These are phyloP conservation scores for Uloborus diversus DNA, from an alignment of 1,140 invertebrate species.

Conservation along the genomic window DNA sequence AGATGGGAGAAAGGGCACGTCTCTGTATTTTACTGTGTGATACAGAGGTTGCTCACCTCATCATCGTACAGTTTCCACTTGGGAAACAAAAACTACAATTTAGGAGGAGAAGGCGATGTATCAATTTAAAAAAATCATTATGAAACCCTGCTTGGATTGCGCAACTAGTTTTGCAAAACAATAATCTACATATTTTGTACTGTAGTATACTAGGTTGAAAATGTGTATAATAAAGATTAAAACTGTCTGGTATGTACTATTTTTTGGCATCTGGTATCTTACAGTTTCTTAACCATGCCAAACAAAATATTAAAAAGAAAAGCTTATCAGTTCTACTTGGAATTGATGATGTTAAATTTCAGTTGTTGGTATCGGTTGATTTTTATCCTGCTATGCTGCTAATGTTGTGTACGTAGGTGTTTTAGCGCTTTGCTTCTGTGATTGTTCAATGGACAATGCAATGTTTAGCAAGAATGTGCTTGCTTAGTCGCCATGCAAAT, in stretches of 20 bases:
- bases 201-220: slow-evolving; percentile 42
- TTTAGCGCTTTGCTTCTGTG: slow-evolving; percentile 55
- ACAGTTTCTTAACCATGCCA: slow-evolving; percentile 15
- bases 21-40: slow-evolving; percentile 30
- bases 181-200: slow-evolving; percentile 52
- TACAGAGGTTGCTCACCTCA: neutral
- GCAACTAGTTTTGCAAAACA: slow-evolving; percentile 52
- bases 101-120: slow-evolving; percentile 26
- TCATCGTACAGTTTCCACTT: slow-evolving; percentile 6
- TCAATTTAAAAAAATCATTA: slow-evolving; percentile 42
- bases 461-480: slow-evolving; percentile 54
- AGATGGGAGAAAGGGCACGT: neutral
- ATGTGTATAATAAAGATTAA: slow-evolving; percentile 38
- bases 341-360: slow-evolving; percentile 28
- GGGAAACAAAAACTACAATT: slow-evolving; percentile 21
- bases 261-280: slow-evolving; percentile 27
- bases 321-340: neutral
- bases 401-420: slow-evolving; percentile 38
- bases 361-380: slow-evolving; percentile 50
- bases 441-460: slow-evolving; percentile 52
- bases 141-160: slow-evolving; percentile 29
- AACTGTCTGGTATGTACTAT: slow-evolving; percentile 36
- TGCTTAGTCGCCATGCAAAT: slow-evolving; percentile 55
- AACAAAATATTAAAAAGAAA: too few relatives aligned
- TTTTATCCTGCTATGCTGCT: slow-evolving; percentile 48